Percentiles rank a stretch among this genome's conserved stretches.
These are phyloP conservation scores for Eilema depressum DNA, from an alignment of 2,888 invertebrate genomes.

Conservation along the genomic window DNA sequence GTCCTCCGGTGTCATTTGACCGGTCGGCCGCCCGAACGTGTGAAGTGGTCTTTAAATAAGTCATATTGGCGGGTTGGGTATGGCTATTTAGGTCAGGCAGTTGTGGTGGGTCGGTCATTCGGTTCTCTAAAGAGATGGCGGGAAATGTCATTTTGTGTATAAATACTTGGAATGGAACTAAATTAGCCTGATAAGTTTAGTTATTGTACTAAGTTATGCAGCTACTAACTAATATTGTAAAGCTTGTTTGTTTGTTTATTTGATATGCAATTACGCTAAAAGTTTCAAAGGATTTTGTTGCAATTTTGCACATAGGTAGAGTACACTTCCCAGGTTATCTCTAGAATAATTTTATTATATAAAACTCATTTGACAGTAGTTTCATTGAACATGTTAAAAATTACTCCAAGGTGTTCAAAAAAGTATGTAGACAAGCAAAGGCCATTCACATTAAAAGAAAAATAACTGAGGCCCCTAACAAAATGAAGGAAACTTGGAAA, in stretches of 20 bases:
- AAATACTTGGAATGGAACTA: slow-evolving; percentile 11
- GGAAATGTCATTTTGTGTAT: neutral
- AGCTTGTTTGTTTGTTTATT: neutral
- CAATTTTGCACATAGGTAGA: neutral
- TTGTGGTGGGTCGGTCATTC: slow-evolving; percentile 20
- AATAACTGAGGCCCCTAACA: no score
- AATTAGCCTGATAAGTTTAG: neutral
- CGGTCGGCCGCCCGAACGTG: neutral
- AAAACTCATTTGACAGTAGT: no score
- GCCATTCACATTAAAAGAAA: no score
- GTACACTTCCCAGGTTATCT: neutral
- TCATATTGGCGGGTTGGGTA: slow-evolving; percentile 31
- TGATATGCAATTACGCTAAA: neutral
- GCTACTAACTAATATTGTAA: neutral
- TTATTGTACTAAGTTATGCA: neutral
- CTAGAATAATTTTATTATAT: no score
- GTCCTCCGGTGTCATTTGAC: neutral
- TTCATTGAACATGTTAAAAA: no score
- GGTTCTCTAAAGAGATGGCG: slow-evolving; percentile 9
- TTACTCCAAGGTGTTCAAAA: no score
- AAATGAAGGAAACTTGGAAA: no score
- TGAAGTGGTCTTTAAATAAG: slow-evolving; percentile 30
- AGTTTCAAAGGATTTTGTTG: neutral
- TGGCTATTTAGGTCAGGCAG: slow-evolving; percentile 32
- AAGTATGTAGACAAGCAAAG: no score